A percentile compares a stretch with the other conserved stretches of the same genome.
Evolutionary conservation across 2,888 invertebrate species (phyloP).

Genomic region (Shargacucullia verbasci): DNA sequence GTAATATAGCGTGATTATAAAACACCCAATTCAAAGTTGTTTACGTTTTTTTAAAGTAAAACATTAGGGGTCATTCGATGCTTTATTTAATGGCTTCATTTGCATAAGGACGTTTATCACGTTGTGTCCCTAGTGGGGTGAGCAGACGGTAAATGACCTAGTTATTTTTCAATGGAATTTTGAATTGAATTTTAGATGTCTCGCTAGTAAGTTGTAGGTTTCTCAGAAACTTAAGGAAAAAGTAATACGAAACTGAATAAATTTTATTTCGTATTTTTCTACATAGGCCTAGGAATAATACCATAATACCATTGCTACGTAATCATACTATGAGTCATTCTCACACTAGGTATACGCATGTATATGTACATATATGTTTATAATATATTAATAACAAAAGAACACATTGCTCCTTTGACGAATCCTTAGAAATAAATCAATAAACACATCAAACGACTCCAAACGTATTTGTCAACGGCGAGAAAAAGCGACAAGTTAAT

Average conservation of each 20-base stretch:
- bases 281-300: too few relatives aligned
- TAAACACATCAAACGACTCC: conserved; percentile 45
- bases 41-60: conserved; percentile 64
- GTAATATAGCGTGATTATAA: conserved; percentile 80
- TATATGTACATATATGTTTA: conserved; percentile 16
- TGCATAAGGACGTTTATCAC: conserved; percentile 59
- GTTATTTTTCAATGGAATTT: conserved; percentile 43
- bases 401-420: conserved; percentile 36
- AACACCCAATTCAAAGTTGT: conserved; percentile 67
- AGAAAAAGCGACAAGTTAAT: conserved; percentile 56
- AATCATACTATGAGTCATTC: too few relatives aligned
- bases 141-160: conserved; percentile 42
- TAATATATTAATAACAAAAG: conserved; percentile 23
- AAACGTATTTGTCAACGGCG: conserved; percentile 37
- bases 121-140: conserved; percentile 35
- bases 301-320: too few relatives aligned
- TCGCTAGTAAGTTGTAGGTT: too few relatives aligned
- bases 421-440: conserved; percentile 53
- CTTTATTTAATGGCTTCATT: conserved; percentile 59
- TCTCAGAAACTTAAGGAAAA: too few relatives aligned
- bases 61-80: conserved; percentile 56
- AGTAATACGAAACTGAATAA: too few relatives aligned
- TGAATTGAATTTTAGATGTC: conserved; percentile 3
- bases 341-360: too few relatives aligned
- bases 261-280: too few relatives aligned